Evolutionary conservation across 2,888 invertebrate genomes (phyloP).

Genomic region (Drosophila meridiana): DNA sequence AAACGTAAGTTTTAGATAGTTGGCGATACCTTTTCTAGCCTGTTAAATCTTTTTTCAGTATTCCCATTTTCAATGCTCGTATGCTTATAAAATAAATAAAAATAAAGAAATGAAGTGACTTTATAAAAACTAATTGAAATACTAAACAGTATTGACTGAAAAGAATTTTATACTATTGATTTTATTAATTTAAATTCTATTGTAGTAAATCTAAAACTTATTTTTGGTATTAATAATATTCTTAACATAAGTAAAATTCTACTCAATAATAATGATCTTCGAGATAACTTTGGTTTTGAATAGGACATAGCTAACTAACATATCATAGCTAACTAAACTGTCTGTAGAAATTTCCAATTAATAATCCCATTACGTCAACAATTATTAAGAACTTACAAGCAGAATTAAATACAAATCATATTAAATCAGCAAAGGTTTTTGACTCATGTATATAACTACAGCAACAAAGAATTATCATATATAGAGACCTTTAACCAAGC

Average conservation of each 20-base stretch:
- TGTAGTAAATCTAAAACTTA: not conserved
- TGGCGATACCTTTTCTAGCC: too few relatives aligned
- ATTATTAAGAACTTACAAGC: not conserved
- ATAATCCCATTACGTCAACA: not conserved
- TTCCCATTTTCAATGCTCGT: too few relatives aligned
- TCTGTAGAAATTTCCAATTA: not conserved
- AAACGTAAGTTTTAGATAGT: too few relatives aligned
- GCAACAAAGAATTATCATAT: not conserved
- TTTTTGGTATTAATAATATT: not conserved
- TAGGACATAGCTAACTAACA: not conserved
- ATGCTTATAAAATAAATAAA: too few relatives aligned
- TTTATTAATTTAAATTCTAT: too few relatives aligned
- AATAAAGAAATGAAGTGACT: too few relatives aligned
- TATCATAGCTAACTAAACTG: not conserved
- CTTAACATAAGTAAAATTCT: not conserved
- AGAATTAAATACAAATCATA: not conserved
- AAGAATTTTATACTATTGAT: too few relatives aligned
- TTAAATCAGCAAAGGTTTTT: not conserved
- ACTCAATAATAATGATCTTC: not conserved
- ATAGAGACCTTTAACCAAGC: not conserved
- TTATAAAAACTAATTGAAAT: too few relatives aligned
- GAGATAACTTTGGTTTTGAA: not conserved
- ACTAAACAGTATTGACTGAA: too few relatives aligned
- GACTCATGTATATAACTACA: not conserved
- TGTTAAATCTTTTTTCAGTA: too few relatives aligned